phyloP scores from a whole-genome alignment of 2,888 invertebrate species.

The Latheticus oryzae region DNA sequence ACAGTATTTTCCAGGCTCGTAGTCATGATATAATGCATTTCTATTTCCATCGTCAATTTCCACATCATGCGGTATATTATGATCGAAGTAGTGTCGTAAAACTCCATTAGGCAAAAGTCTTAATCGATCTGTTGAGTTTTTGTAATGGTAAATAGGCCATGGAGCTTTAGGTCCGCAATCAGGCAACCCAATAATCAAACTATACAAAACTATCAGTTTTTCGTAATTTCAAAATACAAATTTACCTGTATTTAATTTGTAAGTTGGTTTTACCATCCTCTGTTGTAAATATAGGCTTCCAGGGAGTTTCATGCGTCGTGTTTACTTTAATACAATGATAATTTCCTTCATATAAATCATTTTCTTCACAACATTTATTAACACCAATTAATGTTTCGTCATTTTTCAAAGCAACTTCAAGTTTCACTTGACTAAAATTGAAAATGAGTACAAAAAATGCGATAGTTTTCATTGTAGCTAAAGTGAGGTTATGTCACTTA shows the following conservation, averaged over 20 bases:
- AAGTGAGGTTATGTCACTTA: constrained; percentile 38
- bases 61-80: constrained; percentile 64
- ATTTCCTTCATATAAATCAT: constrained; percentile 77
- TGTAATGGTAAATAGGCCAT: constrained; percentile 75
- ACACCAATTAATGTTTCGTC: constrained; percentile 67
- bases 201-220: constrained; percentile 45
- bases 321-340: constrained; percentile 74
- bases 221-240: neutral
- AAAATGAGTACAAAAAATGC: too few species aligned
- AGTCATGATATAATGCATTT: constrained; percentile 75
- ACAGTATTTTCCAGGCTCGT: constrained; percentile 82
- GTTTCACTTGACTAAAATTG: constrained; percentile 10
- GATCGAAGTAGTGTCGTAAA: constrained; percentile 78
- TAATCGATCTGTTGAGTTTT: constrained; percentile 72
- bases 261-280: constrained; percentile 67
- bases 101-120: constrained; percentile 77
- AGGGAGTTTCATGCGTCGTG: constrained; percentile 70
- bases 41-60: constrained; percentile 61
- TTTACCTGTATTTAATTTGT: constrained; percentile 27
- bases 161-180: constrained; percentile 78
- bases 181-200: constrained; percentile 74
- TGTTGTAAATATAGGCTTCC: constrained; percentile 74
- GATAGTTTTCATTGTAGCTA: constrained; percentile 11
- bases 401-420: constrained; percentile 35
- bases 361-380: constrained; percentile 83